A percentile compares a stretch with the other conserved stretches of the same genome.
Evolutionary conservation across 2,888 invertebrate species (phyloP).

Genomic region (Spodoptera picta): DNA sequence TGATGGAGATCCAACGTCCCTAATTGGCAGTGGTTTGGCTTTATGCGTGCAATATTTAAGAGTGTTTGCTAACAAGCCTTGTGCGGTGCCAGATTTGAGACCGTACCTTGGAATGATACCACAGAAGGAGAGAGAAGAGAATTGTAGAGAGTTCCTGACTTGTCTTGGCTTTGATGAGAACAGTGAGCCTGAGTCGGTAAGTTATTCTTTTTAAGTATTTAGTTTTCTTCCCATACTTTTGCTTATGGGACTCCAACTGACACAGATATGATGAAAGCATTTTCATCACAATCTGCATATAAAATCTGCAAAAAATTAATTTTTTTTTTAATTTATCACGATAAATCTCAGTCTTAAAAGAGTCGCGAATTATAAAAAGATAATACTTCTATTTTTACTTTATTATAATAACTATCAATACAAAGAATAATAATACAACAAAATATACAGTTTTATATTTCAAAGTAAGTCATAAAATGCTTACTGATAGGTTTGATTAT

Average conservation of each 20-base stretch:
- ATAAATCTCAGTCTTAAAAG: too few relatives aligned
- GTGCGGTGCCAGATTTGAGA: constrained; percentile 95
- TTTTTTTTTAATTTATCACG: too few relatives aligned
- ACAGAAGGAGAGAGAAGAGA: constrained; percentile 88
- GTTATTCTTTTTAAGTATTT: constrained; percentile 51
- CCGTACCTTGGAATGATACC: constrained; percentile 92
- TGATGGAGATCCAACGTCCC: constrained; percentile 84
- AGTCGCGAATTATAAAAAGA: too few relatives aligned
- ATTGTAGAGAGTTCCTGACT: constrained; percentile 89
- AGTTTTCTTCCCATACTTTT: not conserved
- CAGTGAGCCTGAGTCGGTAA: constrained; percentile 90
- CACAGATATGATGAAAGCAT: too few relatives aligned
- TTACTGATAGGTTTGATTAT: constrained; percentile 5
- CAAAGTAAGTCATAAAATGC: constrained; percentile 5
- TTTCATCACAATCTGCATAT: too few relatives aligned
- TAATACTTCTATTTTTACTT: too few relatives aligned
- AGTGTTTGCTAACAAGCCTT: constrained; percentile 95
- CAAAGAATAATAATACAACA: too few relatives aligned
- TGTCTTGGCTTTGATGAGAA: constrained; percentile 91
- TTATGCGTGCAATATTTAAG: constrained; percentile 93
- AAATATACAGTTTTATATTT: not conserved
- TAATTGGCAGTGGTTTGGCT: constrained; percentile 90
- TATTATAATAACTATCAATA: too few relatives aligned
- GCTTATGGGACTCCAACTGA: too few relatives aligned
- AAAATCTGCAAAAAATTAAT: too few relatives aligned